Conservation (phyloP, 2,113 vertebrate species). For the Antechinus stuartii region DNA sequence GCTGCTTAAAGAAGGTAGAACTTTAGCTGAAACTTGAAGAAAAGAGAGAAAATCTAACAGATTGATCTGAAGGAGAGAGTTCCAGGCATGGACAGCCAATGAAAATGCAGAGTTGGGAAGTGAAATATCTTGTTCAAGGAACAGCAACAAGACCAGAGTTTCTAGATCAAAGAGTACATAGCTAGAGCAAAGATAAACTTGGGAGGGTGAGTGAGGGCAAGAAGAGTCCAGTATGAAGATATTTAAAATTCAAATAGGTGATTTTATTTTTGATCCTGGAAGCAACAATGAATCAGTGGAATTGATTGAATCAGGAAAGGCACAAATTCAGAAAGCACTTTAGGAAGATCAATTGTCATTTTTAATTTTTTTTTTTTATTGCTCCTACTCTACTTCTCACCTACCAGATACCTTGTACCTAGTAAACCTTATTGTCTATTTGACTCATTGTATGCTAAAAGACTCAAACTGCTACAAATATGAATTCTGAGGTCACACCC, state of each 20-base stretch:
- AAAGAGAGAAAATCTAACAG: not conserved
- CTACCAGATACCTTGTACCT: not conserved
- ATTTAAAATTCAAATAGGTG: not conserved
- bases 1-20: not conserved
- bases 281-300: not conserved
- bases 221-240: not conserved
- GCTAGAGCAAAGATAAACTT: not conserved
- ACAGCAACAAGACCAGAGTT: not conserved
- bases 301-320: not conserved
- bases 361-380: not conserved
- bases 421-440: not conserved
- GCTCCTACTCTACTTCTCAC: not conserved
- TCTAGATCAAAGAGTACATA: not conserved
- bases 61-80: not conserved
- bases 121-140: not conserved
- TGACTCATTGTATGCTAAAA: not conserved
- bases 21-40: not conserved
- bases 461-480: not conserved
- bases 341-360: not conserved
- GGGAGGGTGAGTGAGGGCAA: not conserved
- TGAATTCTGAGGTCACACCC: slow-evolving; percentile 1
- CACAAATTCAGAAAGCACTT: not conserved
- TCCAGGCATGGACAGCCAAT: not conserved
- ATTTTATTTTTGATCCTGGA: not conserved
- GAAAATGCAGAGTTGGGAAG: not conserved